These are phyloP conservation scores for Sesamia inferens DNA, from an alignment of 2,888 invertebrate genomes.

Conservation along the genomic window DNA sequence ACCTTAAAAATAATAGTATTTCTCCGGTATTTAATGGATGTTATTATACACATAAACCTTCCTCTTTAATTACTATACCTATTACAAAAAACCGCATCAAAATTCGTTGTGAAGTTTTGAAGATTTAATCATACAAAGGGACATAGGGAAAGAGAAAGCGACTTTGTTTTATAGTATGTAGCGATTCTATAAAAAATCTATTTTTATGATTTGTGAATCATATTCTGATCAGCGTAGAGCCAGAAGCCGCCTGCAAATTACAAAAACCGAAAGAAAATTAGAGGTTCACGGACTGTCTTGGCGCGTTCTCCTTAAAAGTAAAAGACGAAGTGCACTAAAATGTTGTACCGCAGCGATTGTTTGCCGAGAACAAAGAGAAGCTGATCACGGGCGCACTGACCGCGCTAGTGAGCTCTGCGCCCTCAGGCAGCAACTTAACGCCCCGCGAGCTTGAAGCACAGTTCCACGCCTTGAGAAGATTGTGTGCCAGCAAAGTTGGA, in stretches of 20 bases:
- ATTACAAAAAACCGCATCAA: too few relatives aligned
- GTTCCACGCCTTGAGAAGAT: conserved; percentile 97
- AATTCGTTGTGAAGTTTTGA: too few relatives aligned
- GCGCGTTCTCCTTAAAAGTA: conserved; percentile 3
- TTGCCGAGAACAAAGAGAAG: conserved; percentile 99
- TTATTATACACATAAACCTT: too few relatives aligned
- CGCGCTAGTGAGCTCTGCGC: conserved; percentile 90
- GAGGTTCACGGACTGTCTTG: not conserved
- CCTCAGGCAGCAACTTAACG: conserved; percentile 85
- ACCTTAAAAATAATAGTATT: too few relatives aligned
- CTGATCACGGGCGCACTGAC: conserved; percentile 97
- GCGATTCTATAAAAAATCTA: too few relatives aligned
- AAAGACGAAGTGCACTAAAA: conserved; percentile 53
- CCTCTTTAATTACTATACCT: too few relatives aligned
- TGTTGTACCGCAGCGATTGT: conserved; percentile 93
- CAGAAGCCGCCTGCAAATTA: not conserved
- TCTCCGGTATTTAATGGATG: too few relatives aligned
- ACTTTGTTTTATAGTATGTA: too few relatives aligned
- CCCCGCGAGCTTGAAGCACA: conserved; percentile 96
- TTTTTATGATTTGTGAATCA: not conserved
- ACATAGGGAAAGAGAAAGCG: too few relatives aligned
- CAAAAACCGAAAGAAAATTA: not conserved
- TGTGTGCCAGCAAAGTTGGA: conserved; percentile 99
- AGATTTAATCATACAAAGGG: too few relatives aligned
- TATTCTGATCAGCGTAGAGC: not conserved